Conservation (phyloP, 2,888 invertebrate species). For the Deilephila elpenor region DNA sequence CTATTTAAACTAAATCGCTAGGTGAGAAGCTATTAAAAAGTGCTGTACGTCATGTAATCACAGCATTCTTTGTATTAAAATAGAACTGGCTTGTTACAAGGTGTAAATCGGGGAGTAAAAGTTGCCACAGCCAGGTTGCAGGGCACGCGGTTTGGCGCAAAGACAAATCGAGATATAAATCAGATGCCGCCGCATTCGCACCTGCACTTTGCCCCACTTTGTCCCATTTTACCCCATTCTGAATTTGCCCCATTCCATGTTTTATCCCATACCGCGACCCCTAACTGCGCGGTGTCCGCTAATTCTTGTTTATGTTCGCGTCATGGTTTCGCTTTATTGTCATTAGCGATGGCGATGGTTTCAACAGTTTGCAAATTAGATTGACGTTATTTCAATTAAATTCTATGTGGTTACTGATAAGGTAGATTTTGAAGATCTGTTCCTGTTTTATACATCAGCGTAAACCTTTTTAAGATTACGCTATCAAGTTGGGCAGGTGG, state of each 20-base stretch:
- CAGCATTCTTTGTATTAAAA: background rate
- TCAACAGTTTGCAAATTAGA: background rate
- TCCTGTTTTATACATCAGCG: background rate
- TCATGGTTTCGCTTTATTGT: background rate
- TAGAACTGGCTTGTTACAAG: background rate
- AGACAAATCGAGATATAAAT: conserved; percentile 69
- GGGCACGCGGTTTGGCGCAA: conserved; percentile 64
- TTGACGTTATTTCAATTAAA: background rate
- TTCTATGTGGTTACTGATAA: background rate
- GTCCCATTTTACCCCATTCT: background rate
- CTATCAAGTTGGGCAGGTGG: too few relatives aligned
- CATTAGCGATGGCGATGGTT: background rate
- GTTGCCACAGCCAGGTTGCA: background rate
- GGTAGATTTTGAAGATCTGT: background rate
- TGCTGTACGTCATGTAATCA: too few relatives aligned
- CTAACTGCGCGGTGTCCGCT: background rate
- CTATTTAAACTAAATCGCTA: background rate
- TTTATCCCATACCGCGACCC: background rate
- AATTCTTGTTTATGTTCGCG: background rate
- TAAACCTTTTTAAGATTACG: too few relatives aligned
- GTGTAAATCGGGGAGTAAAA: conserved; percentile 7
- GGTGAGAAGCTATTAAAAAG: background rate
- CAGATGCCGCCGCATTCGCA: conserved; percentile 43
- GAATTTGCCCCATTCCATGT: background rate
- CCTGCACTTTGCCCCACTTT: conserved; percentile 43